Evolutionary conservation across 2,797 vertebrate species (phyloP).

Genomic region (Leuciscus waleckii): DNA sequence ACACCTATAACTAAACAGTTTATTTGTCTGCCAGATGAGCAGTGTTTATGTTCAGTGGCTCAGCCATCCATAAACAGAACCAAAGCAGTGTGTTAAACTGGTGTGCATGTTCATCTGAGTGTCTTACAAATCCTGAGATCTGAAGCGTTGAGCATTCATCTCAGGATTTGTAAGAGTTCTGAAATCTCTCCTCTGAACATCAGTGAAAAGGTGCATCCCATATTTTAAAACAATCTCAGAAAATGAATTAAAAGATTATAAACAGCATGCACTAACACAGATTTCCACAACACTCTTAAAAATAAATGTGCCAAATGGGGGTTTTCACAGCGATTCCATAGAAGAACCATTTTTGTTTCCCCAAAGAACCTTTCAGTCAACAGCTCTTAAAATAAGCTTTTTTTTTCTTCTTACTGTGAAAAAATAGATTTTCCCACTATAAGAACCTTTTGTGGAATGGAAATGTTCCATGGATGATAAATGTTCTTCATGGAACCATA

Average conservation of each 20-base stretch:
- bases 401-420: no score
- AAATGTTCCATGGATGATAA: neutral
- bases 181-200: neutral
- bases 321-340: neutral
- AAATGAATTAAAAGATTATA: neutral
- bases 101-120: neutral
- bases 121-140: neutral
- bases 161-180: neutral
- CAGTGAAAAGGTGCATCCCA: neutral
- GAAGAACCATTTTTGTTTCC: neutral
- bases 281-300: neutral
- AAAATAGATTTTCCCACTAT: neutral
- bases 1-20: neutral
- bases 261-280: neutral
- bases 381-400: neutral
- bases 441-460: neutral
- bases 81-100: neutral
- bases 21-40: conserved; percentile 7
- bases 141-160: no score
- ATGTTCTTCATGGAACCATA: neutral
- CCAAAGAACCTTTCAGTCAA: neutral
- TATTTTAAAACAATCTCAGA: neutral
- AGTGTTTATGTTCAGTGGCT: neutral
- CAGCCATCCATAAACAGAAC: conserved; percentile 2
- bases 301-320: neutral